A percentile compares a stretch with the other conserved stretches of the same genome.
Evolutionary conservation across 53 echinoderm and acorn worm species (phyloP).

Genomic region (Henricia sp.): DNA sequence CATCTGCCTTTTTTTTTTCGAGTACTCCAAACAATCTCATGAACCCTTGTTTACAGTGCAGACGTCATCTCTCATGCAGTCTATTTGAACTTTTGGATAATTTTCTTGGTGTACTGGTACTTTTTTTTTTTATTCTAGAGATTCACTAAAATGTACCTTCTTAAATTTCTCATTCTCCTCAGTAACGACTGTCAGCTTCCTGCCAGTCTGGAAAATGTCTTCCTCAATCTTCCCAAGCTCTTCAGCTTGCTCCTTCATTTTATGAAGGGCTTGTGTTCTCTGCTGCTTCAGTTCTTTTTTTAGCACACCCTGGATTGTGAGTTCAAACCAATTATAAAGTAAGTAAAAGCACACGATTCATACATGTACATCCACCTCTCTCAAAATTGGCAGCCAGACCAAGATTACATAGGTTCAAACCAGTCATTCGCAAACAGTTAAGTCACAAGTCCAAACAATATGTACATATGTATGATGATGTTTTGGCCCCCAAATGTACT

Average conservation of each 20-base stretch:
- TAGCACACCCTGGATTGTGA: conserved; percentile 63
- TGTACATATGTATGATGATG: conserved; percentile 44
- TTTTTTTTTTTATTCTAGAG: neutral
- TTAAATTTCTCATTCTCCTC: conserved; percentile 86
- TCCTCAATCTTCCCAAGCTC: conserved; percentile 83
- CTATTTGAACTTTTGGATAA: neutral
- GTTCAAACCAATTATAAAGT: neutral
- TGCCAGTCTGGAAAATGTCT: conserved; percentile 91
- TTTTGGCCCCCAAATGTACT: neutral
- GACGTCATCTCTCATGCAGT: neutral
- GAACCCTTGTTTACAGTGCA: no score
- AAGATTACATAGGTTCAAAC: no score
- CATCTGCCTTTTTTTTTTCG: neutral
- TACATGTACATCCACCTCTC: conserved; percentile 37
- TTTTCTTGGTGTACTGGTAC: no score
- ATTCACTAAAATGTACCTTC: conserved; percentile 53
- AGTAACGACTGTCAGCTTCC: conserved; percentile 88
- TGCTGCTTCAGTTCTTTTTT: conserved; percentile 74
- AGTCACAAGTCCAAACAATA: no score
- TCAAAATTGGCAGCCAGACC: conserved; percentile 24
- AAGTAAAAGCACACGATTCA: neutral
- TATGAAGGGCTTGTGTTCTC: conserved; percentile 76
- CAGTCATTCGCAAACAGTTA: no score
- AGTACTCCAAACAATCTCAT: neutral
- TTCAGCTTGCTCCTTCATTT: conserved; percentile 91